Evolutionary conservation across 2,797 vertebrate species (phyloP), one percentile per base, ranked within the genome.

Genomic region (Coregonus suidteri): DNA sequence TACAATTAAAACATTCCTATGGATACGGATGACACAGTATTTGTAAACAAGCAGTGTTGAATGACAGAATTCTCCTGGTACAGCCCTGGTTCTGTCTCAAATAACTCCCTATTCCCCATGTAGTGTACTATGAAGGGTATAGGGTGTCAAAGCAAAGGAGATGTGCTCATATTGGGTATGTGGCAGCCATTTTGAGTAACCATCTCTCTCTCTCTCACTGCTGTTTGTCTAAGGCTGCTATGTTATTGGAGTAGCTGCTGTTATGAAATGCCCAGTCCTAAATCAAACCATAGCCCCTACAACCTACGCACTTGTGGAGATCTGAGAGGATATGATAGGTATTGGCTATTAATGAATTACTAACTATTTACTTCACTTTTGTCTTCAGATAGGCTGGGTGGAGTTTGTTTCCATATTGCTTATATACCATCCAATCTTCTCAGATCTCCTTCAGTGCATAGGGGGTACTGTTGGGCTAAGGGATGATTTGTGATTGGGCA

Each of bases 231-330:
- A 73, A 73, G 76, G 70, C 69, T 67, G 71, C 77, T 41, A 53
- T 35, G 5, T 64, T 20, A 51, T 25, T 74, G 37, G 7, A 76
- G 62, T 75, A 86, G 81, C 85, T 86, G 86, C 85, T 81, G 78
- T 83, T 78, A 54, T 79, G 59, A 85, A 16, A 18, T 56, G 15
- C 53, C 6, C 18, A n/a, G 53, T 5, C 53, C 7, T 7, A 59
- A 59, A 59, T 20, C 56, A 59, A 59, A 59, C 18, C 56, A 59
- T 13, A 59, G 56, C n/a, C 56, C 56, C 6, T 6, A 59, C n/a
- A 7, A 59, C 18, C 56, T 59, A 59, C 0, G 3, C 56, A 6
- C 56, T 56, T 13, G 4, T 59, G 7, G 7, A n/a, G 16, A 56
- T 56, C 53, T 18, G 53, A 56, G 16, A 54, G 56, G 3, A 20